Percentiles rank a stretch among this genome's conserved stretches.
Evolutionary conservation across 23 tunicate genomes (phyloP).

Genomic region (Trididemnum nubilum): DNA sequence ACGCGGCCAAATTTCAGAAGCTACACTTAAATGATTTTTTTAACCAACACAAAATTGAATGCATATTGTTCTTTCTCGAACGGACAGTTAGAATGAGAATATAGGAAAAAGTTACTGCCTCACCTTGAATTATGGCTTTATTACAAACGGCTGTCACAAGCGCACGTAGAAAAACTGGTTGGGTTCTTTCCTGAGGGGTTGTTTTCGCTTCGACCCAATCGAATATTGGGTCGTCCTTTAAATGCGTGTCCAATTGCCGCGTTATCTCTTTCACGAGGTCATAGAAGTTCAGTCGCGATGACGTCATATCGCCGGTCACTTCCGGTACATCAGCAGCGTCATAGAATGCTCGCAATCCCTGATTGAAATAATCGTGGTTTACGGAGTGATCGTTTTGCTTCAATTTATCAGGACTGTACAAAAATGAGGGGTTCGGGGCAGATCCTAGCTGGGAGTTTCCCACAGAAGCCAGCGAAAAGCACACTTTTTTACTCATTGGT

Average conservation of each 20-base stretch:
- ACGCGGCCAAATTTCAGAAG: no score
- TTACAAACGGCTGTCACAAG: slow-evolving; percentile 51
- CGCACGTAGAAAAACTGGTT: slow-evolving; percentile 55
- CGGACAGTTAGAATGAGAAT: no score
- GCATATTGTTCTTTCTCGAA: no score
- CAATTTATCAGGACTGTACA: no score
- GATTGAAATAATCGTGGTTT: no score
- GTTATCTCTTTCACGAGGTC: neutral
- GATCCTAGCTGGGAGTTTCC: no score
- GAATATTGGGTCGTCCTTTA: slow-evolving; percentile 38
- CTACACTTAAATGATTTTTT: no score
- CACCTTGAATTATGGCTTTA: slow-evolving; percentile 46
- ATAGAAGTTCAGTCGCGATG: neutral
- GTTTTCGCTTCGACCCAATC: slow-evolving; percentile 55
- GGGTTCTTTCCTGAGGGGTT: slow-evolving; percentile 12
- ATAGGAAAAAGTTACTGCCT: neutral
- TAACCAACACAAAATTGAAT: no score
- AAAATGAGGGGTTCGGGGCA: no score
- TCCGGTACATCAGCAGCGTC: neutral
- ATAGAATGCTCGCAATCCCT: slow-evolving; percentile 4
- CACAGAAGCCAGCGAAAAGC: no score
- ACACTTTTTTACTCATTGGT: no score
- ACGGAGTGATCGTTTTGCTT: no score
- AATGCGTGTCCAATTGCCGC: slow-evolving; percentile 18
- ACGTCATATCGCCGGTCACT: neutral